These are phyloP conservation scores for Okapia johnstoni DNA, from an alignment of 2,113 vertebrate species.

Conservation along the genomic window DNA sequence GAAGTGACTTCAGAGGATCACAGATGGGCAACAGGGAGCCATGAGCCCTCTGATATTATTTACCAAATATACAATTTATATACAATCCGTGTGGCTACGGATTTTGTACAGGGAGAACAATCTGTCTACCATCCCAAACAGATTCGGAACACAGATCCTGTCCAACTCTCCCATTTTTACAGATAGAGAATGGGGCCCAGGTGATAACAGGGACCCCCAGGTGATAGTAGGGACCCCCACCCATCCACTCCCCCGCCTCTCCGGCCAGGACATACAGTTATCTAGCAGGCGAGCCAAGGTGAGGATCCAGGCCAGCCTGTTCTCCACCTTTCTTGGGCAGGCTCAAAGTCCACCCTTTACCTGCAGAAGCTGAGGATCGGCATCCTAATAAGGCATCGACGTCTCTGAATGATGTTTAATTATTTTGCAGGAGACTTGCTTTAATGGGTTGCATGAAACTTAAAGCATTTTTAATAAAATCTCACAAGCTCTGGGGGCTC, in stretches of 20 bases:
- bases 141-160: background rate
- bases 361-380: conserved; percentile 40
- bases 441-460: conserved; percentile 73
- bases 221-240: background rate
- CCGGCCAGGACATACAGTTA: background rate
- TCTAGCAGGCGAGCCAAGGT: background rate
- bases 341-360: background rate
- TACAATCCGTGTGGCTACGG: too few species aligned
- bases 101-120: background rate
- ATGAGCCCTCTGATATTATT: background rate
- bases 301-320: background rate
- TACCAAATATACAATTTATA: background rate
- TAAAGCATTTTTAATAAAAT: conserved; percentile 82
- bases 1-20: background rate
- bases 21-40: background rate
- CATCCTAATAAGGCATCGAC: conserved; percentile 67
- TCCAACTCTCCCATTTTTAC: background rate
- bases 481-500: conserved; percentile 62
- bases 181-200: background rate
- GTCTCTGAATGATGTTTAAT: conserved; percentile 77
- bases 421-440: conserved; percentile 72
- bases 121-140: background rate
- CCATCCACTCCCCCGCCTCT: accelerated
- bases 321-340: background rate
- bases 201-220: background rate